Evolutionary conservation across 2,888 invertebrate genomes (phyloP), one percentile per base, ranked within the genome.

Genomic region (Cephus sareptanus): DNA sequence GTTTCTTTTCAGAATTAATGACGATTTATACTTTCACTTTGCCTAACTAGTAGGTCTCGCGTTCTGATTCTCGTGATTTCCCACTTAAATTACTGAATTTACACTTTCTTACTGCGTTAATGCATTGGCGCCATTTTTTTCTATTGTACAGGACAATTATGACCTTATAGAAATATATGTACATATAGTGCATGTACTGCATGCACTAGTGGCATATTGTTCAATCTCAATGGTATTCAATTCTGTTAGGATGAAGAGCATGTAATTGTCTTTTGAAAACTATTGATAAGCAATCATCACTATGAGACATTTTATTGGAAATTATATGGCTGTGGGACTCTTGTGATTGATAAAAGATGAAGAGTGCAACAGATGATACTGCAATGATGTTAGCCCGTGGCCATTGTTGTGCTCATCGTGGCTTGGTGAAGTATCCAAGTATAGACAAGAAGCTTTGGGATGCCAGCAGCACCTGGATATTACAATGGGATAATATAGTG

Each of bases 401-500:
- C 23, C 90, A 91, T 79, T 86, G 89, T 77, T 91, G 91, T 80
- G 82, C 87, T 13, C 90, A 87, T 77, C 90, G 91, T 34, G 90
- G 91, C 77, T 86, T 91, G 74, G 86, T 86, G 74, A 89, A 87
- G 76, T 91, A 91, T 84, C 91, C 91, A n/a, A 91, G 91, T 79
- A 86, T 91, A 77, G 91, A 91, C 85, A 89, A 90, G 81, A 88
- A 89, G 78, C 85, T 92, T 76, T 93, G 93, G 93, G 92, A 92
- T 79, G 89, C 91, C 6, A 92, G 93, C 84, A 91, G 92, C 83
- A 91, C 90, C 77, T 93, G 93, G 93, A 93, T 93, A 77, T 89
- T 92, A 70, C 91, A 92, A 79, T 93, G 93, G 91, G 93, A 93
- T 87, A 92, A 92, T 85, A 92, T 93, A 81, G 91, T 93, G 69